Evolutionary conservation across 2,797 vertebrate genomes (phyloP).

Genomic region (Siniperca scherzeri): DNA sequence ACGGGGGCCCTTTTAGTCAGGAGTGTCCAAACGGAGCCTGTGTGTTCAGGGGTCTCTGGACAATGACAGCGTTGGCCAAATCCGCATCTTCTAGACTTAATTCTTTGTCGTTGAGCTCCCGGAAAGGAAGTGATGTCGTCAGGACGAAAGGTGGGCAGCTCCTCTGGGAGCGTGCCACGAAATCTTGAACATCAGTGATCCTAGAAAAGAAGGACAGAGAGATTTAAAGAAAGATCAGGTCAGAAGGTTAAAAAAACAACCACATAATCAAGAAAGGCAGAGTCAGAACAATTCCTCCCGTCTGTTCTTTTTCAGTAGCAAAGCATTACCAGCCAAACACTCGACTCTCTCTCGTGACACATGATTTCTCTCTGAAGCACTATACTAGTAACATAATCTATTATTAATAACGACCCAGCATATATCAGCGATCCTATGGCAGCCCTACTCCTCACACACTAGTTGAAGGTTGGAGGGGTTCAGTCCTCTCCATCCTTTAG

Average conservation of each 20-base stretch:
- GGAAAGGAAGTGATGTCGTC: conserved; percentile 90
- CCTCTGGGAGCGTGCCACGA: conserved; percentile 90
- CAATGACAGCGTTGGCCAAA: conserved; percentile 91
- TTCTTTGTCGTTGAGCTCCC: conserved; percentile 86
- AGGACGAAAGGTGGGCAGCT: conserved; percentile 88
- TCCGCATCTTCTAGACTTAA: conserved; percentile 91
- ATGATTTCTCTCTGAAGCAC: conserved; percentile 51
- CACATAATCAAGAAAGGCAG: neutral
- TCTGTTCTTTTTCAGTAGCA: conserved; percentile 3
- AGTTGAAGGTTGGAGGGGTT: conserved; percentile 66
- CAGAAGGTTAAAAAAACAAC: neutral
- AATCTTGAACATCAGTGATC: conserved; percentile 92
- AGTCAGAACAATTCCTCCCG: neutral
- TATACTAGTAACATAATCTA: conserved; percentile 60
- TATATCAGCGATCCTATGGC: conserved; percentile 47
- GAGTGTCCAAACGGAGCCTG: conserved; percentile 84
- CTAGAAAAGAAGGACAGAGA: conserved; percentile 68
- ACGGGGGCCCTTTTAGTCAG: conserved; percentile 64
- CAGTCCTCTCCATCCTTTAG: conserved; percentile 62
- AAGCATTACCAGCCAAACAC: conserved; percentile 35
- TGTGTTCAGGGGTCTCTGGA: conserved; percentile 90
- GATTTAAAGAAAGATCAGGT: neutral
- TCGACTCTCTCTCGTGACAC: conserved; percentile 26
- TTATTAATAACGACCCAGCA: conserved; percentile 66
- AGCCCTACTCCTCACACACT: conserved; percentile 38